phyloP scores from a whole-genome alignment of 2,113 vertebrate genomes.

The Microcebus ravelobensis region DNA sequence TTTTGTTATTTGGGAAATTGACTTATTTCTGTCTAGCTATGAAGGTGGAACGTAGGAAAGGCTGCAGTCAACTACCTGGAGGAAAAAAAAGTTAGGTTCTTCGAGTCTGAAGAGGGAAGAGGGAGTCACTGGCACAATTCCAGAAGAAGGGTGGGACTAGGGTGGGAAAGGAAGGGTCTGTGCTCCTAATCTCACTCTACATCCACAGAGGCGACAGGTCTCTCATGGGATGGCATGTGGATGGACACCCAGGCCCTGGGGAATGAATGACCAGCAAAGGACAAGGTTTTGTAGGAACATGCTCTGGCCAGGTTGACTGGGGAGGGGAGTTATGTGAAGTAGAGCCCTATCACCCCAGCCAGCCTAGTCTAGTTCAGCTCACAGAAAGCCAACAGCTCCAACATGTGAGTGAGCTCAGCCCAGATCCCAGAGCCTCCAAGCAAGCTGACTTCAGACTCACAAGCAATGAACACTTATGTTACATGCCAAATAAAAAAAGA shows the following conservation, averaged over 20 bases:
- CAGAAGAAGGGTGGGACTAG: background rate
- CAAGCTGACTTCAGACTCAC: background rate
- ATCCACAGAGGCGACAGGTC: too few species aligned
- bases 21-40: background rate
- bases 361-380: background rate
- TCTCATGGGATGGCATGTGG: background rate
- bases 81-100: background rate
- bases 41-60: background rate
- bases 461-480: background rate
- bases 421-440: background rate
- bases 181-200: background rate
- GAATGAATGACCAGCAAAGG: background rate
- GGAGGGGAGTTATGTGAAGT: background rate
- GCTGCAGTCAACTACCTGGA: background rate
- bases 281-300: background rate
- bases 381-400: background rate
- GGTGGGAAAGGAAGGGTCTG: too few species aligned
- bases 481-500: background rate
- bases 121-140: background rate
- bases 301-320: too few species aligned
- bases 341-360: background rate
- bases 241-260: background rate
- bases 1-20: background rate
- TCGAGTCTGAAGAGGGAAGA: background rate
- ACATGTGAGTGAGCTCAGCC: background rate